Evolutionary conservation across 2,888 invertebrate genomes (phyloP), one percentile per base, ranked within the genome.

Genomic region (Coremacera marginata): DNA sequence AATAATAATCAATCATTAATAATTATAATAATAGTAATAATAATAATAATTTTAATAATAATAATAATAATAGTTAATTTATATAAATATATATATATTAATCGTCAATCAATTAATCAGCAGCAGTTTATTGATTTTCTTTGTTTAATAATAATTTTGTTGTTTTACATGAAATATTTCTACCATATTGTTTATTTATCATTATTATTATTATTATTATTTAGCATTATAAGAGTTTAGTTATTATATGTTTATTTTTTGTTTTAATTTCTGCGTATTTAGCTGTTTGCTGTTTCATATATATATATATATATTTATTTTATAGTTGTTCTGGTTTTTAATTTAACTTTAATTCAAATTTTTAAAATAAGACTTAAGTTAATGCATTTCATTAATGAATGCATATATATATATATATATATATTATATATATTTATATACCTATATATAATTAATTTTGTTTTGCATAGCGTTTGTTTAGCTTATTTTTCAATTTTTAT

Each of bases 311-410:
- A 5, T n/a, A 19, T 51, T 5, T 52, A 5, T 62, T 31, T 62
- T 22, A 62, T 25, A 27, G 22, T 73, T 22, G 31, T 25, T 51
- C 16, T 49, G 27, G 4, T 70, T 65, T 75, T 63, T 78, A 70
- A 76, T 80, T 80, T 78, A 77, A 75, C 77, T 80, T 34, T 44
- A n/a, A n/a, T 34, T 27, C 44, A 52, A 25, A 16, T 34, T 27
- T 44, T 34, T 63, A 34, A 63, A 34, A 11, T 63, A n/a, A 27
- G 34, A 63, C 7, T 34, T 34, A 63, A 27, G n/a, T 27, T 27
- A 81, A 80, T 79, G 79, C 79, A 79, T 78, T 80, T 75, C 81
- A 82, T 79, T 79, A 80, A 77, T 81, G 82, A 78, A 82, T 78
- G 80, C 78, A 63, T 16, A 80, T 78, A 79, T 78, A 75, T 70